Conservation (phyloP, 2,888 invertebrate species). For the Malacosoma neustria region DNA sequence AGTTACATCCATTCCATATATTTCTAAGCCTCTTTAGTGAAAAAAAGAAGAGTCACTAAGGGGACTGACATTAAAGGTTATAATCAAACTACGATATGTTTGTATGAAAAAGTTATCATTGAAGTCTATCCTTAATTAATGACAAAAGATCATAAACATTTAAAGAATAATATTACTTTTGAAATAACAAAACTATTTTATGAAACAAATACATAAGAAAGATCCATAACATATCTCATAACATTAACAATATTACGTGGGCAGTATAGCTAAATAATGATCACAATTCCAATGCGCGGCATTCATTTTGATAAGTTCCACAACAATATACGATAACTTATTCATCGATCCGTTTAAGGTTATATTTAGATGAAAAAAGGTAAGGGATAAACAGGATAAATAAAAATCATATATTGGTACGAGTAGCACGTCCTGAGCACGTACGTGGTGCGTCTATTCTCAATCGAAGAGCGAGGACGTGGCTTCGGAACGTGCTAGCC, state of each 20-base stretch:
- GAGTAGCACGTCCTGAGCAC: slow-evolving; percentile 31
- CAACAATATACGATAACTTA: not conserved
- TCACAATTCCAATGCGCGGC: not conserved
- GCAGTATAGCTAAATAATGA: not conserved
- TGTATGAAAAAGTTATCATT: too few relatives aligned
- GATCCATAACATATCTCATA: not conserved
- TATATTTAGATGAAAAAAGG: slow-evolving; percentile 34
- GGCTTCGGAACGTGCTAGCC: slow-evolving; percentile 6
- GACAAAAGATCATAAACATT: too few relatives aligned
- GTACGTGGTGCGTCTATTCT: slow-evolving; percentile 35
- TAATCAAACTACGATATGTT: too few relatives aligned
- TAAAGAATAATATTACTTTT: too few relatives aligned
- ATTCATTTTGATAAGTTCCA: not conserved
- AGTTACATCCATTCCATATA: too few relatives aligned
- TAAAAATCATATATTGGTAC: slow-evolving; percentile 33
- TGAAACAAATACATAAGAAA: too few relatives aligned
- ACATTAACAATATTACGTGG: not conserved
- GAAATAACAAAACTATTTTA: too few relatives aligned
- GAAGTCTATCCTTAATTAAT: too few relatives aligned
- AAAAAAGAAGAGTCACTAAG: too few relatives aligned
- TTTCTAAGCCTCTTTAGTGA: too few relatives aligned
- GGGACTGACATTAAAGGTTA: too few relatives aligned
- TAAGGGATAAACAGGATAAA: slow-evolving; percentile 30
- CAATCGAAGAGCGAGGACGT: slow-evolving; percentile 21
- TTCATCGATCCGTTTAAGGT: slow-evolving; percentile 7